phyloP scores from a whole-genome alignment of 2,113 vertebrate species.

The Vombatus ursinus region DNA sequence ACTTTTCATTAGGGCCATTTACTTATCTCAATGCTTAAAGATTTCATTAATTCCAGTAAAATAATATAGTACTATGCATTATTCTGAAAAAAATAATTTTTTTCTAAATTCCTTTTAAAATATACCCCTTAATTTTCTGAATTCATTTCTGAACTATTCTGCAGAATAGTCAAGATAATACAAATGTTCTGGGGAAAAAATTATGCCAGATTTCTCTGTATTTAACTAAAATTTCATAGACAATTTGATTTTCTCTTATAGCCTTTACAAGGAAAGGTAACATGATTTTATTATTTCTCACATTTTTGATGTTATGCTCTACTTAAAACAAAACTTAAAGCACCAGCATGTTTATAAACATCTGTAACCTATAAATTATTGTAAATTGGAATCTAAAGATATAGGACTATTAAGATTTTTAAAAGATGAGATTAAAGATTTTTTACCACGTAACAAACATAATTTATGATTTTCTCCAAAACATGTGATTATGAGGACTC shows the following conservation, averaged over 20 bases:
- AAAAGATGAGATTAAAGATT: not conserved
- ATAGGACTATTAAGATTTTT: not conserved
- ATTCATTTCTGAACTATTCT: not conserved
- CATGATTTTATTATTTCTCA: not conserved
- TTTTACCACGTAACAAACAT: not conserved
- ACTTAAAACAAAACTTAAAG: slow-evolving; percentile 18
- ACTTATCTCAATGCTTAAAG: not conserved
- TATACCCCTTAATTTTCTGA: slow-evolving; percentile 10
- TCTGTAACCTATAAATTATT: not conserved
- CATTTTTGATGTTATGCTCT: slow-evolving; percentile 48
- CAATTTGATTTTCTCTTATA: not conserved
- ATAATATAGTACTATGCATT: not conserved
- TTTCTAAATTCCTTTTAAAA: not conserved
- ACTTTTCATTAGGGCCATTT: not conserved
- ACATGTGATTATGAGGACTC: not conserved
- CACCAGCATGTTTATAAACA: not conserved
- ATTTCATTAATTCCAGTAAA: not conserved
- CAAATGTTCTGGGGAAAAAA: slow-evolving; percentile 14
- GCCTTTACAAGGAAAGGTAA: not conserved
- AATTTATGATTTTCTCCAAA: not conserved
- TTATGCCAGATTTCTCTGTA: slow-evolving; percentile 29
- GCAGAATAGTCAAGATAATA: not conserved
- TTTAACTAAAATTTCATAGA: not conserved
- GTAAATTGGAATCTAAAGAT: not conserved
- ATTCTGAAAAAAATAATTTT: not conserved